Conservation (phyloP, 2,797 vertebrate species). For the Characodon lateralis region DNA sequence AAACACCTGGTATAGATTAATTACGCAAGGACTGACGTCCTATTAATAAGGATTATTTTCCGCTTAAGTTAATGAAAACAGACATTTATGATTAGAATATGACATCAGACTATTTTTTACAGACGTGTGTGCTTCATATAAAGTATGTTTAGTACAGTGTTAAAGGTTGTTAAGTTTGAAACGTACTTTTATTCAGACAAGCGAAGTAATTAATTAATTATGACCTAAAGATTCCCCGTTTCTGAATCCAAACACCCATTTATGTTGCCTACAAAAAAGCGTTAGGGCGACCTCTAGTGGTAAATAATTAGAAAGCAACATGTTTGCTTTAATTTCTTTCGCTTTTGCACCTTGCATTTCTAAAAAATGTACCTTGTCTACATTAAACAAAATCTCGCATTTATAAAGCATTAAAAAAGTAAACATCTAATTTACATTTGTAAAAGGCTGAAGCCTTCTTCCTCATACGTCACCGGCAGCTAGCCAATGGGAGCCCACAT, state of each 20-base stretch:
- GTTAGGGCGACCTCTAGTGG: conserved; percentile 44
- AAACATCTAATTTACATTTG: neutral
- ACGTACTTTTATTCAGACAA: neutral
- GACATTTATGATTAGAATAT: neutral
- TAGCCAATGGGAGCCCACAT: conserved; percentile 55
- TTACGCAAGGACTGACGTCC: neutral
- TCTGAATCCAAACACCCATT: neutral
- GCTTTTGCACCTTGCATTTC: neutral
- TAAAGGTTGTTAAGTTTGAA: neutral
- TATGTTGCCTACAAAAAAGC: neutral
- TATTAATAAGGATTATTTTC: neutral
- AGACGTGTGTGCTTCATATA: neutral
- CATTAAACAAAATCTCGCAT: neutral
- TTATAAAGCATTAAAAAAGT: neutral
- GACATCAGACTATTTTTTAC: neutral
- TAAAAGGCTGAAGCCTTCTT: conserved; percentile 14
- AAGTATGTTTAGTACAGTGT: neutral
- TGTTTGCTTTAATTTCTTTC: too few relatives aligned
- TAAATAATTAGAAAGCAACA: neutral
- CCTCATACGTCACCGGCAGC: conserved; percentile 52
- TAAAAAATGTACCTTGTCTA: neutral
- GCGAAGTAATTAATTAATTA: neutral
- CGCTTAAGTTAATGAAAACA: neutral
- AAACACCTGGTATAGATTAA: too few relatives aligned
- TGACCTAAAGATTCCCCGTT: neutral